phyloP scores from a whole-genome alignment of 2,888 invertebrate species.

The Aporophyla lueneburgensis region DNA sequence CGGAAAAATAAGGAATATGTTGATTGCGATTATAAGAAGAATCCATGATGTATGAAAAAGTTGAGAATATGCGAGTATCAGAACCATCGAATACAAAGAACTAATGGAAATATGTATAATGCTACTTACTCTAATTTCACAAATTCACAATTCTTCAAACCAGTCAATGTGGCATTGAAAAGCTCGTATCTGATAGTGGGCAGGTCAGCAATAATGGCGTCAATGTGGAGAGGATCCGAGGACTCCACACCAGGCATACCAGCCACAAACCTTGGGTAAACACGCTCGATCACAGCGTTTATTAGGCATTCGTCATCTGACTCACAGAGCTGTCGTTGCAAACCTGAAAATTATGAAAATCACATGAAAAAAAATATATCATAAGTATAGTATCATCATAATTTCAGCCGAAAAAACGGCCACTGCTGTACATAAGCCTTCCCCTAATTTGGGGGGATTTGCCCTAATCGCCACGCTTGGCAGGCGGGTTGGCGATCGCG shows the following conservation, averaged over 20 bases:
- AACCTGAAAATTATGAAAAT: constrained; percentile 7
- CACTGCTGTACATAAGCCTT: too few relatives aligned
- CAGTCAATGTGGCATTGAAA: constrained; percentile 24
- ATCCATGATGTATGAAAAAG: too few relatives aligned
- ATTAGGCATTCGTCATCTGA: constrained; percentile 29
- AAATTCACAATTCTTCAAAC: constrained; percentile 32
- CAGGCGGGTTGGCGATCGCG: too few relatives aligned
- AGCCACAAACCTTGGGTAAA: constrained; percentile 27
- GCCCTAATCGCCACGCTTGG: too few relatives aligned
- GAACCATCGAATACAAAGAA: too few relatives aligned
- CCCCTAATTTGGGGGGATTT: too few relatives aligned
- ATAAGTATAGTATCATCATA: too few relatives aligned
- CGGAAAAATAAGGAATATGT: too few relatives aligned
- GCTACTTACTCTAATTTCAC: constrained; percentile 22
- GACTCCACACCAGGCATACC: constrained; percentile 28
- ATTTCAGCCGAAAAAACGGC: too few relatives aligned
- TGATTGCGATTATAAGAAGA: too few relatives aligned
- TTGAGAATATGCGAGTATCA: too few relatives aligned
- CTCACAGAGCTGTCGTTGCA: constrained; percentile 9
- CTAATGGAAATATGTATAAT: too few relatives aligned
- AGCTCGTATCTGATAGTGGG: constrained; percentile 25
- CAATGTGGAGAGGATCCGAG: constrained; percentile 33
- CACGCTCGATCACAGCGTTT: constrained; percentile 30
- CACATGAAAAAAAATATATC: background rate
- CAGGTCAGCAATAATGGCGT: constrained; percentile 19